Percentiles rank a stretch among this genome's conserved stretches.
Evolutionary conservation across 2,113 vertebrate species (phyloP).

Genomic region (Vimba vimba): DNA sequence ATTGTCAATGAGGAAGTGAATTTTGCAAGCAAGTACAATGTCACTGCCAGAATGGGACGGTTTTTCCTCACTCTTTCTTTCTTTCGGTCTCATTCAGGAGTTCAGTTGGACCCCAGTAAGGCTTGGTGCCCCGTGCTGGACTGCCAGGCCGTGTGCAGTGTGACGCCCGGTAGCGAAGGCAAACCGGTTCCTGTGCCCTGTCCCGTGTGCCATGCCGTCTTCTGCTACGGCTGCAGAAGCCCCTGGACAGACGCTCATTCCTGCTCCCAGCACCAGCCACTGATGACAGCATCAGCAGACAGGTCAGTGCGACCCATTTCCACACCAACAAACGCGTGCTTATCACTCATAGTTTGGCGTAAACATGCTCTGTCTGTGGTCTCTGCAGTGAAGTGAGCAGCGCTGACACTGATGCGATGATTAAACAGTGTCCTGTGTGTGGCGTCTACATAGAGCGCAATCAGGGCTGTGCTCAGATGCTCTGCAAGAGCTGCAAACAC

Average conservation of each 20-base stretch:
- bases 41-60: not conserved
- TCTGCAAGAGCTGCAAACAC: slow-evolving; percentile 98
- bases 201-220: slow-evolving; percentile 77
- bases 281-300: slow-evolving; percentile 63
- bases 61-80: not conserved
- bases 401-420: slow-evolving; percentile 76
- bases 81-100: slow-evolving; percentile 72
- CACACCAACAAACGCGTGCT: not conserved
- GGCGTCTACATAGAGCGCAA: slow-evolving; percentile 93
- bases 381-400: slow-evolving; percentile 62
- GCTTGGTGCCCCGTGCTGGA: slow-evolving; percentile 89
- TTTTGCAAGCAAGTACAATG: not conserved
- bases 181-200: slow-evolving; percentile 80
- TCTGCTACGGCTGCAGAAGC: slow-evolving; percentile 89
- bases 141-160: slow-evolving; percentile 87
- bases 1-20: slow-evolving; percentile 6
- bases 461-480: slow-evolving; percentile 97
- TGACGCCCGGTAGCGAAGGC: slow-evolving; percentile 71
- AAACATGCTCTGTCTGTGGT: not conserved
- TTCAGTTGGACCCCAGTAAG: slow-evolving; percentile 89
- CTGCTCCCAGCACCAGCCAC: slow-evolving; percentile 78
- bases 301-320: slow-evolving; percentile 77
- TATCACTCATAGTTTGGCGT: not conserved
- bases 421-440: slow-evolving; percentile 94
- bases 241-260: slow-evolving; percentile 77